Evolutionary conservation across 2,797 vertebrate genomes (phyloP), one percentile per base, ranked within the genome.

Genomic region (Myotis planiceps): DNA sequence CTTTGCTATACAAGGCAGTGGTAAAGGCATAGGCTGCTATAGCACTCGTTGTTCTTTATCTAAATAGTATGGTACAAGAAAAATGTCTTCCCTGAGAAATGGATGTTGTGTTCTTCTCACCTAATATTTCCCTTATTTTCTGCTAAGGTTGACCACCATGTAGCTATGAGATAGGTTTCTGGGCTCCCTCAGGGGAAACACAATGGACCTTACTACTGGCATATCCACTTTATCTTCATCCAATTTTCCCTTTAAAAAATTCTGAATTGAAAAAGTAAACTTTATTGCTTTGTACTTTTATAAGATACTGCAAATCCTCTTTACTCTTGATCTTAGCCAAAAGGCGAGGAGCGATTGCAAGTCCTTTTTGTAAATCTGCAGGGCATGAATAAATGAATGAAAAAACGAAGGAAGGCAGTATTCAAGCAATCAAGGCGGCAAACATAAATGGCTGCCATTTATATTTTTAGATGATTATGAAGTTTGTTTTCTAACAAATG

Each of bases 391-490:
- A 80, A 85, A 75, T 19, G 19, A 82, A 45, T 37, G 13, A 75
- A 29, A 25, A 3, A 66, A 83, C 14, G n/a, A 12, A 15, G 49
- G 13, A 5, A 5, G 10, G 10, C 8, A 32, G 9, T 10, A 76
- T 1, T 10, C 16, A 72, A 69, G 6, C 8, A 74, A 79, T 47
- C n/a, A 60, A 81, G 60, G 14, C 37, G 47, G 23, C 10, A 90
- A 25, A 83, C 18, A 63, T n/a, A 74, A 88, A 85, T 65, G 32
- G 53, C 18, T 76, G 37, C 10, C 21, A 51, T 63, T 66, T 49
- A 49, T 82, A 80, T 39, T 81, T 95, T 90, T 60, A 72, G 74
- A 65, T 69, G 68, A 84, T 47, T 83, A 66, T 21, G 9, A 88
- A 27, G 15, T 55, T 51, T 27, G 6, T 32, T 93, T 60, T 68